These are phyloP conservation scores for Asobara japonica DNA, from an alignment of 1,140 invertebrate species.

Conservation along the genomic window DNA sequence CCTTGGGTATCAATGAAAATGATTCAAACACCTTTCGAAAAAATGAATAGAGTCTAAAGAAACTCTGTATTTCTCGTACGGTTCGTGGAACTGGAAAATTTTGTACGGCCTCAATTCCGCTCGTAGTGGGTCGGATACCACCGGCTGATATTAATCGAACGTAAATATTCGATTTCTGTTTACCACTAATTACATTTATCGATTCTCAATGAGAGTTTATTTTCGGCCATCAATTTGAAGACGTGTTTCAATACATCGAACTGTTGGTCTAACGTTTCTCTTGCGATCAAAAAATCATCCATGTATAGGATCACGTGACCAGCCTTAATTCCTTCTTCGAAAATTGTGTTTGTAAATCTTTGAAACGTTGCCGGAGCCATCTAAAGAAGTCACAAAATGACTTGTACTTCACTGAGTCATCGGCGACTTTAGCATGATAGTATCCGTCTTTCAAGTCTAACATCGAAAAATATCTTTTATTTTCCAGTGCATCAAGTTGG, in stretches of 20 bases:
- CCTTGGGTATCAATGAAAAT: slow-evolving; percentile 28
- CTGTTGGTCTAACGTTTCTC: slow-evolving; percentile 33
- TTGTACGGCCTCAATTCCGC: neutral
- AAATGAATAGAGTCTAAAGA: slow-evolving; percentile 15
- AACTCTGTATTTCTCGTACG: slow-evolving; percentile 13
- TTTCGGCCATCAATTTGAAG: slow-evolving; percentile 39
- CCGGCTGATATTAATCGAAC: neutral
- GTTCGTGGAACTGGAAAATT: slow-evolving; percentile 2
- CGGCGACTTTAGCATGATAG: neutral
- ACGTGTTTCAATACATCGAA: slow-evolving; percentile 36
- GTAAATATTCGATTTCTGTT: slow-evolving; percentile 14
- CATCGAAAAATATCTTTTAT: neutral
- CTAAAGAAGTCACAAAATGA: slow-evolving; percentile 30
- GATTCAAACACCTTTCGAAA: slow-evolving; percentile 8
- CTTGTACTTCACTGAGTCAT: slow-evolving; percentile 3
- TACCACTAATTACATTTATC: slow-evolving; percentile 33
- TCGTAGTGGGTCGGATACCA: neutral
- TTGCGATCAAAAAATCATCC: slow-evolving; percentile 32
- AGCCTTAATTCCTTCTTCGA: slow-evolving; percentile 25
- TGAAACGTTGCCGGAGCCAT: slow-evolving; percentile 30
- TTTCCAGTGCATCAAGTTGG: neutral
- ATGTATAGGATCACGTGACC: slow-evolving; percentile 2
- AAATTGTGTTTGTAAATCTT: slow-evolving; percentile 44
- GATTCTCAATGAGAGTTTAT: slow-evolving; percentile 41
- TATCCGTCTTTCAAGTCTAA: slow-evolving; percentile 9